Evolutionary conservation across 2,888 invertebrate species (phyloP), one percentile per base, ranked within the genome.

Genomic region (Dysmachus trigonus): DNA sequence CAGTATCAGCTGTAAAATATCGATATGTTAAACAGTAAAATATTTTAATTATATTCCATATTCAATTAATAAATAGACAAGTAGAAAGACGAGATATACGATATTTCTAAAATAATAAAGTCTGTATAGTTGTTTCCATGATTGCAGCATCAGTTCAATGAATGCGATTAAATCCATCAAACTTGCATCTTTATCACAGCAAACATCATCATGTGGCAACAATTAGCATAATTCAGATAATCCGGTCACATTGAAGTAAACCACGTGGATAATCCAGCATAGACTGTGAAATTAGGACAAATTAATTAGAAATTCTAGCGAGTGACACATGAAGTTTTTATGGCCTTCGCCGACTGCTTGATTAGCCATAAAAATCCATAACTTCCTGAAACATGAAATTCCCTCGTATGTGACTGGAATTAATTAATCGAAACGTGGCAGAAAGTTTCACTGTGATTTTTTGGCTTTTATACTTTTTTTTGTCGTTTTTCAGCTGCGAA

Each of bases 331-430:
- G 79, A 38, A 79, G 51, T 51, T 79, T 79, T 79, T 79, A 79
- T 79, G 41, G 51, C 79, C 31, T 79, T 41, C 47, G 79, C 51
- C 22, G 79, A 38, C 79, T 79, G 79, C 79, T 15, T 62, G 71
- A 72, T 84, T 72, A 71, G 72, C 83, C 83, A 84, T 84, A 84
- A 84, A 84, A 84, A 84, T 84, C 83, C 72, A 84, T 84, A 84
- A 84, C 83, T 84, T 84, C 72, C 83, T 71, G 83, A 84, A 84
- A 41, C 83, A 84, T 72, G 83, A 84, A 72, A 71, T 72, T 71
- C 71, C 71, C 22, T 38, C 27, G 72, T 27, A 35, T 84, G 83
- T 84, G 83, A 84, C 83, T 30, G 31, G 83, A 71, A 84, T 84
- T 84, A 84, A 84, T 84, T 82, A 82, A 62, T 82, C 27, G 53